Percentiles rank a stretch among this genome's conserved stretches.
Evolutionary conservation across 2,797 vertebrate genomes (phyloP).

Genomic region (Iguana delicatissima): DNA sequence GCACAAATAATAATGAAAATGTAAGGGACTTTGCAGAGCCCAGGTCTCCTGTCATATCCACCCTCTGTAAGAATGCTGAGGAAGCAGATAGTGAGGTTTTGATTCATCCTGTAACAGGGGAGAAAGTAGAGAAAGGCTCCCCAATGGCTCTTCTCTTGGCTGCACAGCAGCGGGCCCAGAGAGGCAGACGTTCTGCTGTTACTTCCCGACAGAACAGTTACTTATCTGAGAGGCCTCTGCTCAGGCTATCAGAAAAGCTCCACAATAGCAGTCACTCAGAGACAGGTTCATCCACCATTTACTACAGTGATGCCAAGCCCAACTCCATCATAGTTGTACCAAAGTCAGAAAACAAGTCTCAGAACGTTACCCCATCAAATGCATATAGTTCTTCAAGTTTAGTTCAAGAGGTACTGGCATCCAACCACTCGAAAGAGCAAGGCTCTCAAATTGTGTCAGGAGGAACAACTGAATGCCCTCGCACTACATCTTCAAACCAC

Average conservation of each 20-base stretch:
- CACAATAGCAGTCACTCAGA: constrained; percentile 32
- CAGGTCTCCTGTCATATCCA: fast-evolving
- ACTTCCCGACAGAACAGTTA: constrained; percentile 58
- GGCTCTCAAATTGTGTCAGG: neutral
- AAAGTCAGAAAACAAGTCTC: constrained; percentile 34
- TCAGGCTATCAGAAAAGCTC: fast-evolving
- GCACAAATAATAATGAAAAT: neutral
- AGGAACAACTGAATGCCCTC: constrained; percentile 12
- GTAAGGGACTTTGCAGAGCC: neutral
- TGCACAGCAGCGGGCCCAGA: constrained; percentile 79
- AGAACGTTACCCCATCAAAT: constrained; percentile 4
- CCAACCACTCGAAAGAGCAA: fast-evolving
- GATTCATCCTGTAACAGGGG: constrained; percentile 78
- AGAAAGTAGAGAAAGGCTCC: constrained; percentile 78
- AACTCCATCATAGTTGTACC: constrained; percentile 79
- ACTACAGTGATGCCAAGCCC: constrained; percentile 68
- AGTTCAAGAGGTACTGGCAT: constrained; percentile 47
- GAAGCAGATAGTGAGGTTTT: constrained; percentile 57
- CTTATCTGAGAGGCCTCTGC: neutral
- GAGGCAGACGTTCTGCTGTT: constrained; percentile 48
- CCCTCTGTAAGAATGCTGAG: fast-evolving
- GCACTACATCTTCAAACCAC: constrained; percentile 9
- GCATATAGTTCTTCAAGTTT: constrained; percentile 35
- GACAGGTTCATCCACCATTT: constrained; percentile 67
- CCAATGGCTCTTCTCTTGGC: constrained; percentile 85